Evolutionary conservation across 2,113 vertebrate species (phyloP), one percentile per base, ranked within the genome.

Genomic region (Anolis carolinensis): DNA sequence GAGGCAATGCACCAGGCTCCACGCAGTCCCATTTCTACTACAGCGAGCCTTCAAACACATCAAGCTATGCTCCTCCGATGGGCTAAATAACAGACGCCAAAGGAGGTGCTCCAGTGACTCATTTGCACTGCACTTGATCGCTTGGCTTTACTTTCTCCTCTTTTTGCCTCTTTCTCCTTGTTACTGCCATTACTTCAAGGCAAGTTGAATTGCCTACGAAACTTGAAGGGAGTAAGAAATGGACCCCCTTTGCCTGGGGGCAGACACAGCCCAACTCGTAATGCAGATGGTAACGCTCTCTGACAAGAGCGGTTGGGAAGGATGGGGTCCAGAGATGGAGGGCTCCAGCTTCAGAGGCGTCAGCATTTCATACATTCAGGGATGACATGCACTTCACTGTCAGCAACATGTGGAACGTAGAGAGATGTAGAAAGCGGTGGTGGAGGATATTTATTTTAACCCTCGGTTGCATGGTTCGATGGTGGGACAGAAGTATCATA

Each of bases 161-260:
- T 25, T 36, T 48, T 7, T 36, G 25, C 63, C 20, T n/a, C 8
- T 7, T 36, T 50, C 27, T 39, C 39, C 79, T 81, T 30, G 39
- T 81, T 81, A 81, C 44, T 34, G 30, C 81, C 67, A 82, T 82
- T 55, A 25, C 44, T 32, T 82, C 34, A 25, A 48, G 67, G 52
- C 32, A 21, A 14, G 20, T 72, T 9, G 30, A 55, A 67, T 67
- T 25, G 48, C 25, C 67, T 21, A 23, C 3, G 21, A 14, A 1
- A 63, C 67, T 71, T 34, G n/a, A 11, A 44, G 39, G 39, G 39
- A 44, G 39, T 25, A 44, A 67, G 14, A 30, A 34, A 34, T 5
- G 48, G 25, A 32, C 67, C 20, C 71, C 67, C 65, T 68, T 32
- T 2, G 48, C 81, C 81, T 55, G 18, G 14, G 71, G 67, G 67